These are phyloP conservation scores for Pelusios castaneus DNA, from an alignment of 2,113 vertebrate genomes.

Conservation along the genomic window DNA sequence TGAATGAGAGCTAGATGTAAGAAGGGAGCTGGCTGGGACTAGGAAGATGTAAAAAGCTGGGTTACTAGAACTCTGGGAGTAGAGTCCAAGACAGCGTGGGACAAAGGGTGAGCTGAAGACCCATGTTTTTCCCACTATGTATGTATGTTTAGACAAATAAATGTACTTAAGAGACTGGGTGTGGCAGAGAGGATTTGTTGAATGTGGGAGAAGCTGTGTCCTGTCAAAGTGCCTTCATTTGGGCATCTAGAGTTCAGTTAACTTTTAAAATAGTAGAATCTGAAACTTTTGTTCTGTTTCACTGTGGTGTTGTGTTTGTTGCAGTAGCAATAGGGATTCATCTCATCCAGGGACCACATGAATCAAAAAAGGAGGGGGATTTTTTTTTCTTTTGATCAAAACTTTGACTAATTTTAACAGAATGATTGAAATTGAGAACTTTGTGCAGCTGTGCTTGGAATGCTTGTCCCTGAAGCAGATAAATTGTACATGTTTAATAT, in stretches of 20 bases:
- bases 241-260: background rate
- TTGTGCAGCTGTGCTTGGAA: constrained; percentile 46
- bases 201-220: background rate
- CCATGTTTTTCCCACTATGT: background rate
- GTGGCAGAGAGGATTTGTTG: background rate
- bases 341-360: constrained; percentile 39
- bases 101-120: background rate
- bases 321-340: constrained; percentile 65
- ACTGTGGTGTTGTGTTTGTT: constrained; percentile 65
- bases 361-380: constrained; percentile 45
- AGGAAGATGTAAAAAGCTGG: background rate
- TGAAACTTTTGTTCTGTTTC: background rate
- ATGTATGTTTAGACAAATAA: background rate
- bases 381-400: constrained; percentile 63
- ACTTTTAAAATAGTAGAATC: background rate
- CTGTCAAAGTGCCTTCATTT: background rate
- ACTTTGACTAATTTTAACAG: constrained; percentile 68
- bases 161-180: background rate
- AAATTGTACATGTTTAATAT: constrained; percentile 61
- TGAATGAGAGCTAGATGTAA: background rate
- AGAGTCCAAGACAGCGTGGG: background rate
- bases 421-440: constrained; percentile 70
- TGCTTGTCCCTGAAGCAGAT: constrained; percentile 70
- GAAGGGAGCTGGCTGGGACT: background rate
- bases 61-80: background rate